Base-by-base conservation (phyloP, 2,888 invertebrate genomes). In the Matsumyia berberina region DNA sequence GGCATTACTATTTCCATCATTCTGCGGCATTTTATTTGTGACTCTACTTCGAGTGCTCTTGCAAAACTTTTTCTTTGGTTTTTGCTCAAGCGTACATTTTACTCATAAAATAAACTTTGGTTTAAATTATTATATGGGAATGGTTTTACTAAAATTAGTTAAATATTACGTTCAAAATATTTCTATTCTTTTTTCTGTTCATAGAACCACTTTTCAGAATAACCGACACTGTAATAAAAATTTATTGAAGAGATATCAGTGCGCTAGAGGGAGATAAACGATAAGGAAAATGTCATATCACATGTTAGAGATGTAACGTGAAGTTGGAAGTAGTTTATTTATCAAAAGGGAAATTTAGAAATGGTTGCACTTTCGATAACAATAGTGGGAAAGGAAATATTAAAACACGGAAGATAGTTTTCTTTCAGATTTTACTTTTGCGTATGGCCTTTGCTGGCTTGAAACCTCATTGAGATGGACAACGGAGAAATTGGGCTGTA, bases 291-390 rank as follows among this genome's bases (percentile, higher is more conserved):
- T 79, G 85, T 74, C 79, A 78, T 49, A 85, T 79, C 85, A 85
- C 85, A 85, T 85, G 79, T 74, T 76, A 44, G 24, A 39, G 2
- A 19, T 37, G 7, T 15, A 8, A 0, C 8, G 9, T 70, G 86
- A 87, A 86, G 87, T 82, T 86, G 66, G 86, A 8, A 35, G 53
- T 9, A 31, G 37, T 86, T 86, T n/a, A n/a, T n/a, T n/a, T n/a
- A n/a, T 1, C 0, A 1, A 7, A 5, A 31, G 33, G 77, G 74
- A 69, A 64, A 72, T 77, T 77, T 64, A 42, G 57, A 6, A 19
- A 51, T 81, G 37, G 39, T 1, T 15, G 5, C 5, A 24, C 15
- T 62, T 57, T 49, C 37, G 66, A 73, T 80, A 70, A 15, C 2
- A 17, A 46, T 19, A n/a, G 9, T 0, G 7, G n/a, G 11, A 35